Percentiles rank a stretch among this genome's conserved stretches.
Conservation (phyloP, 2,888 invertebrate species). For the Polydrusus pterygomalis region DNA sequence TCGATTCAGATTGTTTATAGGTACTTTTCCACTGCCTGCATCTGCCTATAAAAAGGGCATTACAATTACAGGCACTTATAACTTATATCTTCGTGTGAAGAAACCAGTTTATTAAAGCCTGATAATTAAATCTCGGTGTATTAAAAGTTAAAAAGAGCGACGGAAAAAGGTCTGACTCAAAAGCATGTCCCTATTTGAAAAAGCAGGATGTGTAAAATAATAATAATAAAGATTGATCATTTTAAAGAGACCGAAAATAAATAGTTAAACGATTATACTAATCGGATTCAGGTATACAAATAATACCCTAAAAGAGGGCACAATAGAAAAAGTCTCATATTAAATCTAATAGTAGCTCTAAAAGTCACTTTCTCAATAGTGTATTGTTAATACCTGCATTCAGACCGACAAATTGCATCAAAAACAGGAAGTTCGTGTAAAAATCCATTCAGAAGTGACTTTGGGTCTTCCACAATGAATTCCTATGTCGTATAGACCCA, state of each 20-base stretch:
- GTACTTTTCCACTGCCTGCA: slow-evolving; percentile 3
- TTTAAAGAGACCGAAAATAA: slow-evolving; percentile 61
- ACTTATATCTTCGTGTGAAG: slow-evolving; percentile 28
- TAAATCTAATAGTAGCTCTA: slow-evolving; percentile 71
- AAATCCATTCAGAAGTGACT: slow-evolving; percentile 68
- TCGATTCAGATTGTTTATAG: slow-evolving; percentile 1
- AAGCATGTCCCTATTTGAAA: slow-evolving; percentile 49
- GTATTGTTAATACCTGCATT: slow-evolving; percentile 69
- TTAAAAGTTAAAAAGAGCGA: slow-evolving; percentile 42
- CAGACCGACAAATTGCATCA: slow-evolving; percentile 72
- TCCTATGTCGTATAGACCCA: slow-evolving; percentile 69
- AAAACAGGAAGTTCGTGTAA: slow-evolving; percentile 73
- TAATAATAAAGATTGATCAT: slow-evolving; percentile 57
- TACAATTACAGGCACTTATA: slow-evolving; percentile 26
- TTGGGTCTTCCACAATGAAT: slow-evolving; percentile 69
- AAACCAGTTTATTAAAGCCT: slow-evolving; percentile 49
- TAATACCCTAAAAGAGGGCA: slow-evolving; percentile 57
- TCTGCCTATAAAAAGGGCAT: slow-evolving; percentile 27
- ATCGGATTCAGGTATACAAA: slow-evolving; percentile 66
- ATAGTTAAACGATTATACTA: slow-evolving; percentile 66
- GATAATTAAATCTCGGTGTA: slow-evolving; percentile 48
- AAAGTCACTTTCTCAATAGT: slow-evolving; percentile 70
- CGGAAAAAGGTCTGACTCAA: slow-evolving; percentile 39
- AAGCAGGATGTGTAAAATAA: slow-evolving; percentile 60
- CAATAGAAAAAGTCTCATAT: slow-evolving; percentile 66